Evolutionary conservation across 2,888 invertebrate genomes (phyloP).

Genomic region (Pandemis corylana): DNA sequence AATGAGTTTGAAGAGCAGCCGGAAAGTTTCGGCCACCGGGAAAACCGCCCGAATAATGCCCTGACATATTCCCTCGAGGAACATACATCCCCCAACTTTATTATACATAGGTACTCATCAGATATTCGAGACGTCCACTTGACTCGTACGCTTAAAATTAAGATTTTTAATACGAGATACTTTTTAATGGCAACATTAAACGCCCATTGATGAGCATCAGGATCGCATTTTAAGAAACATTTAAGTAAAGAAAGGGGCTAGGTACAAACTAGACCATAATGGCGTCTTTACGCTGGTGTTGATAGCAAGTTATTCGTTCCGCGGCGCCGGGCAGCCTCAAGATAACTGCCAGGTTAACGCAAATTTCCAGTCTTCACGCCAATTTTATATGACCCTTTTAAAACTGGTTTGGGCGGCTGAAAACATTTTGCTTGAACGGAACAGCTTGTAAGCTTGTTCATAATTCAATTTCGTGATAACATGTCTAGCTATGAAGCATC

Average conservation of each 20-base stretch:
- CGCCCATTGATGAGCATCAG: neutral
- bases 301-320: conserved; percentile 28
- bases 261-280: conserved; percentile 20
- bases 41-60: conserved; percentile 61
- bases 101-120: conserved; percentile 47
- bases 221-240: neutral
- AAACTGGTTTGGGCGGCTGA: conserved; percentile 44
- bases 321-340: conserved; percentile 27
- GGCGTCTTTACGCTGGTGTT: conserved; percentile 20
- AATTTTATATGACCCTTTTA: conserved; percentile 65
- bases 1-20: conserved; percentile 67
- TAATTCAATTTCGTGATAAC: neutral
- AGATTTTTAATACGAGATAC: neutral
- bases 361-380: conserved; percentile 47
- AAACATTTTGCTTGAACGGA: neutral
- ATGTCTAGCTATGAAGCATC: neutral
- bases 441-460: neutral
- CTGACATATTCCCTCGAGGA: conserved; percentile 59
- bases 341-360: conserved; percentile 39
- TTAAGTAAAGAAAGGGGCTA: conserved; percentile 20
- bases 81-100: conserved; percentile 56
- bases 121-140: conserved; percentile 49
- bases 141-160: conserved; percentile 33
- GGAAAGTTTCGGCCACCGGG: conserved; percentile 65
- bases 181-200: neutral